phyloP scores from a whole-genome alignment of 2,113 vertebrate genomes.

The Heterocephalus glaber region DNA sequence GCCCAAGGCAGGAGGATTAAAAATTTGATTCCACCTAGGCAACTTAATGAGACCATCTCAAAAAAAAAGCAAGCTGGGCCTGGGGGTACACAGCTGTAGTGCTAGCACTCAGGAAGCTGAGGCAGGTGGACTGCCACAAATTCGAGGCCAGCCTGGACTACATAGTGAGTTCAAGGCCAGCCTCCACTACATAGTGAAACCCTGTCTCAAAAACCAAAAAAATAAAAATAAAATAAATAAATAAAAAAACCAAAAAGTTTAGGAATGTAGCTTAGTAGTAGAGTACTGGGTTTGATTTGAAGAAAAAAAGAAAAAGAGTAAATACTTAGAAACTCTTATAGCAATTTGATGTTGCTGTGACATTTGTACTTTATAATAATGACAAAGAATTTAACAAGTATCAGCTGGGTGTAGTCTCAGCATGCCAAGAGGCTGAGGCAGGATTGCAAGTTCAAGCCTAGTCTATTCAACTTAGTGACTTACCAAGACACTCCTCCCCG shows the following conservation, averaged over 20 bases:
- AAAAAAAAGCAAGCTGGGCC: neutral
- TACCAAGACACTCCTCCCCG: neutral
- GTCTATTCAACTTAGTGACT: neutral
- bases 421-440: neutral
- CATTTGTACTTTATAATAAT: neutral
- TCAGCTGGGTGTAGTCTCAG: neutral
- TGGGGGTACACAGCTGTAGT: neutral
- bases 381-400: neutral
- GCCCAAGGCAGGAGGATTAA: neutral
- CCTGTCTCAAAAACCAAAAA: neutral
- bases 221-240: too few relatives aligned
- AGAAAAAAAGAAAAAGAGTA: neutral
- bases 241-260: neutral
- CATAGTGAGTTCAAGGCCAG: neutral
- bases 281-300: neutral
- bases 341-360: neutral
- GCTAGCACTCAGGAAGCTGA: neutral
- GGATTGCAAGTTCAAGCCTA: neutral
- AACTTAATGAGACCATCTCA: neutral
- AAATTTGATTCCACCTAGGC: neutral
- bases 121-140: neutral
- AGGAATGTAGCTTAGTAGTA: neutral
- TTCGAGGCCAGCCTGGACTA: neutral
- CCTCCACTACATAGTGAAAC: neutral
- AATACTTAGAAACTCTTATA: neutral